Conservation (phyloP, 2,797 vertebrate genomes). For the Leptodactylus fallax region DNA sequence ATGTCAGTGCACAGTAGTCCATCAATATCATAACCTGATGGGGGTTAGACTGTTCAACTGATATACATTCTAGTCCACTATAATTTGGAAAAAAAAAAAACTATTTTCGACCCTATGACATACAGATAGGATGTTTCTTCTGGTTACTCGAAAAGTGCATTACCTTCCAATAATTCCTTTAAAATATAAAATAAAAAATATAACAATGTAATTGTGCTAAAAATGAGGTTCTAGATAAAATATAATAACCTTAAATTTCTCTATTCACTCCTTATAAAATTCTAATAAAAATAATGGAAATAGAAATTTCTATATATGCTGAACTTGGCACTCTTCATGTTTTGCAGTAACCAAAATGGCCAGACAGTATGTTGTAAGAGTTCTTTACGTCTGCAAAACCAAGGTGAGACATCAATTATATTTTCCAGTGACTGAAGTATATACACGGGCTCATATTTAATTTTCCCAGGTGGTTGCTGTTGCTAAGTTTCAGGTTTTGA, state of each 20-base stretch:
- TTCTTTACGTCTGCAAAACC: slow-evolving; percentile 34
- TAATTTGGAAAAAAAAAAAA: too few species aligned
- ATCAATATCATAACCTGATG: too few species aligned
- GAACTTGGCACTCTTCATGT: neutral
- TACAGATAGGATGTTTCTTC: too few species aligned
- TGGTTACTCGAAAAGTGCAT: too few species aligned
- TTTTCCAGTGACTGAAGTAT: slow-evolving; percentile 52
- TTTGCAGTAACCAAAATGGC: slow-evolving; percentile 30
- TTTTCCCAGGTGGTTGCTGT: slow-evolving; percentile 45
- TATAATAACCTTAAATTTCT: neutral
- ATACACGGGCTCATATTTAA: slow-evolving; percentile 55
- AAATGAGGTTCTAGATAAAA: neutral
- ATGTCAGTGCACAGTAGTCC: too few species aligned
- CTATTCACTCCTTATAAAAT: neutral
- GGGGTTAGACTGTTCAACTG: too few species aligned
- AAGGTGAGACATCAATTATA: slow-evolving; percentile 55
- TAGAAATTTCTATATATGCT: neutral
- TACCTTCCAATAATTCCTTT: too few species aligned
- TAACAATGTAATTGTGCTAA: neutral
- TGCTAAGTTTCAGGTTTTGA: slow-evolving; percentile 45
- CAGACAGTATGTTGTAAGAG: slow-evolving; percentile 35
- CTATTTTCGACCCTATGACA: too few species aligned
- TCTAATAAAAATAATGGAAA: neutral
- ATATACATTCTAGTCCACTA: too few species aligned
- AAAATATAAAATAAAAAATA: neutral